Conservation (phyloP, 2,888 invertebrate genomes). For the Troglohyphantes excavatus region DNA sequence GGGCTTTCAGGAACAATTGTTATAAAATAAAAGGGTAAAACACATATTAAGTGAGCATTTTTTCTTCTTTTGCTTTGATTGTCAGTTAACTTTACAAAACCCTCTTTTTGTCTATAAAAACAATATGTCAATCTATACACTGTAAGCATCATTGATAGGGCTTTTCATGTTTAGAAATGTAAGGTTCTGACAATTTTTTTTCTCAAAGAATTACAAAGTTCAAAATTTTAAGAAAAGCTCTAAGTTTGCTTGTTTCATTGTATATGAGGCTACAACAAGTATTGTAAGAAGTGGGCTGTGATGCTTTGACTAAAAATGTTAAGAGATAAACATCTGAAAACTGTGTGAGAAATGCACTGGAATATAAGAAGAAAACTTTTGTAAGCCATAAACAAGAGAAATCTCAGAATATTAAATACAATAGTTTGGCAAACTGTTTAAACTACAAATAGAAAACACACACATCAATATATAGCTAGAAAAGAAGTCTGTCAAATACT, state of each 20-base stretch:
- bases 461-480: background rate
- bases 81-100: background rate
- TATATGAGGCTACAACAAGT: background rate
- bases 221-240: slow-evolving; percentile 2
- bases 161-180: background rate
- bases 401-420: slow-evolving; percentile 2
- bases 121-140: slow-evolving; percentile 1
- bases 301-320: background rate
- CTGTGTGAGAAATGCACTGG: background rate
- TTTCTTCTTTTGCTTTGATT: slow-evolving; percentile 39
- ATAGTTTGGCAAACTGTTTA: background rate
- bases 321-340: background rate
- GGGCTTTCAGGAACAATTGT: slow-evolving; percentile 31
- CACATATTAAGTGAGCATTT: slow-evolving; percentile 32
- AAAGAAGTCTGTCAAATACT: background rate
- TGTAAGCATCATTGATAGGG: background rate
- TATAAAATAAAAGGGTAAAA: slow-evolving; percentile 33
- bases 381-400: background rate
- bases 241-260: slow-evolving; percentile 7
- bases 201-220: slow-evolving; percentile 1
- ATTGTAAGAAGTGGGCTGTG: background rate
- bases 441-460: background rate
- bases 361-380: background rate
- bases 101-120: background rate
- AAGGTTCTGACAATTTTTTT: background rate